Evolutionary conservation across 2,113 vertebrate genomes (phyloP).

Genomic region (Circaetus gallicus): DNA sequence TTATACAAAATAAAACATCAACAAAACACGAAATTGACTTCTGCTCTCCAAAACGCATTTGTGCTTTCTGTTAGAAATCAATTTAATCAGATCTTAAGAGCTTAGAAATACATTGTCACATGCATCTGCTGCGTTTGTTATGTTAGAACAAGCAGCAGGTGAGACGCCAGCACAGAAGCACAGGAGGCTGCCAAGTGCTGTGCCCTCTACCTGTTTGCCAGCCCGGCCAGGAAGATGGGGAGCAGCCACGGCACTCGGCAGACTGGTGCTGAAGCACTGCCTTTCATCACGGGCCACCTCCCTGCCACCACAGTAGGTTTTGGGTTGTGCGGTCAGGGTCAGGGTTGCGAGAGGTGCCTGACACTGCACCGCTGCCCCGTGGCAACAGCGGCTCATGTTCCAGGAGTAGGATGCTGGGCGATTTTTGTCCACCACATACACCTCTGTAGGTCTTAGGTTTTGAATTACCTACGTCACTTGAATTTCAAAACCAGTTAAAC

Average conservation of each 20-base stretch:
- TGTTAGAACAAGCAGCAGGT: background rate
- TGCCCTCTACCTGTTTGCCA: background rate
- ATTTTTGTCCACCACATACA: background rate
- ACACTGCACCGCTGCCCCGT: background rate
- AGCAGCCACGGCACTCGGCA: background rate
- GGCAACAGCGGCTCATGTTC: background rate
- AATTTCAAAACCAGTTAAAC: background rate
- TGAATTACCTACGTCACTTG: background rate
- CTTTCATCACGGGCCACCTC: background rate
- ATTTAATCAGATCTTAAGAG: background rate
- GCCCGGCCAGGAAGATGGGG: background rate
- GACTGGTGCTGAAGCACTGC: background rate
- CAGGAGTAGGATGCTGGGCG: rapidly evolving
- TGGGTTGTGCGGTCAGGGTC: background rate
- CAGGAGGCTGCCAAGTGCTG: background rate
- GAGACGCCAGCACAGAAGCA: background rate
- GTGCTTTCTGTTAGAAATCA: background rate
- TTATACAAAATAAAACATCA: constrained; percentile 1
- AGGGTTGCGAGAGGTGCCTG: rapidly evolving
- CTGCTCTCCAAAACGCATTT: background rate
- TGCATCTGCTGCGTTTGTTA: background rate
- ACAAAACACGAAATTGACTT: background rate
- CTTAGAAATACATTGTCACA: background rate
- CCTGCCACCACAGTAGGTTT: background rate
- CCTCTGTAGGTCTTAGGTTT: background rate